Conservation (phyloP, 2,888 invertebrate genomes). For the Agrypnus murinus region DNA sequence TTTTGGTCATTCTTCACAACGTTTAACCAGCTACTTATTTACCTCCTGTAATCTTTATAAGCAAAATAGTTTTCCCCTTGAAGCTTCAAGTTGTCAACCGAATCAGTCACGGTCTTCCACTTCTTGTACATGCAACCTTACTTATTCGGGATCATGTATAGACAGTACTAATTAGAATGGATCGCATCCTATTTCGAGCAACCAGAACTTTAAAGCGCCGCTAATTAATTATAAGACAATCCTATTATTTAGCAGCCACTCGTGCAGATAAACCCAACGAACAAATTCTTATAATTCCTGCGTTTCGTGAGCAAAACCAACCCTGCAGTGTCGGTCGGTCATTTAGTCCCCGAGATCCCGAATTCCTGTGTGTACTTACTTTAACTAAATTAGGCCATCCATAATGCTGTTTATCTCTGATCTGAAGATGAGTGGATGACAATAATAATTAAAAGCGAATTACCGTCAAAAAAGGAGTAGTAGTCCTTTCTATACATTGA, state of each 20-base stretch:
- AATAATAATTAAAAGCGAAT: slow-evolving; percentile 34
- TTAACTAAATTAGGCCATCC: slow-evolving; percentile 9
- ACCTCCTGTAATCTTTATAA: too few relatives aligned
- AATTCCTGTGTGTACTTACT: neutral
- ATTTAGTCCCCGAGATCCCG: neutral
- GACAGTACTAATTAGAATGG: neutral
- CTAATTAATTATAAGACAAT: slow-evolving; percentile 20
- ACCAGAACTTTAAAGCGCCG: neutral
- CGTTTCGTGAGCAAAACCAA: slow-evolving; percentile 15
- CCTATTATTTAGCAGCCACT: slow-evolving; percentile 8
- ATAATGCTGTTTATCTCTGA: slow-evolving; percentile 3
- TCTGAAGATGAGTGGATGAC: slow-evolving; percentile 4
- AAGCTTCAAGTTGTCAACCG: too few relatives aligned
- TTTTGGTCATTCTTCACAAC: too few relatives aligned
- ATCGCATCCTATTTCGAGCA: neutral
- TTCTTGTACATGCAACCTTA: too few relatives aligned
- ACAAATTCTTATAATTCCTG: slow-evolving; percentile 19
- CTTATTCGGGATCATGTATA: too few relatives aligned
- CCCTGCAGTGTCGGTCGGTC: neutral
- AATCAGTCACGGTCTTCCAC: too few relatives aligned
- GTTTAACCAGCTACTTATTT: too few relatives aligned
- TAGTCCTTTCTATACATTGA: too few relatives aligned
- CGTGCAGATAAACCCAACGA: slow-evolving; percentile 10
- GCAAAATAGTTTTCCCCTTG: too few relatives aligned
- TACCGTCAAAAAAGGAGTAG: slow-evolving; percentile 11